Evolutionary conservation across 2,797 vertebrate species (phyloP).

Genomic region (Miichthys miiuy): DNA sequence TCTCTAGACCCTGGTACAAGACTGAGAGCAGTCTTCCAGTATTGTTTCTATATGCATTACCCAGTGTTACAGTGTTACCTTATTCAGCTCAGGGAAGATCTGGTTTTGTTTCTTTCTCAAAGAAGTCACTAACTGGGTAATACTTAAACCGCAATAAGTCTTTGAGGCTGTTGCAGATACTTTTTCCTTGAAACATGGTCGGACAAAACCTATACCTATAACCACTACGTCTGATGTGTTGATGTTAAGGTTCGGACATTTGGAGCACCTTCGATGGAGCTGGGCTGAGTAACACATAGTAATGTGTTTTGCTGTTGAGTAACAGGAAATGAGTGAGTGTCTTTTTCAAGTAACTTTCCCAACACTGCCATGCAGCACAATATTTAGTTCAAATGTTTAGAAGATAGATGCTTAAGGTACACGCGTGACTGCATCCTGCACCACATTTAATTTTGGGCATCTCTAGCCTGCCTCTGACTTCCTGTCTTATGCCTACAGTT

Average conservation of each 20-base stretch:
- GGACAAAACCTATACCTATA: no score
- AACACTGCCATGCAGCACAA: neutral
- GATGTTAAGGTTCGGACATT: neutral
- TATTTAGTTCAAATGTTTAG: neutral
- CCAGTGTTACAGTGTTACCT: no score
- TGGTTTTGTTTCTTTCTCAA: no score
- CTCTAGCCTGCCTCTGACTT: neutral
- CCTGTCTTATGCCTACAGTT: neutral
- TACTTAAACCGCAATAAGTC: no score
- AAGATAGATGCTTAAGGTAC: neutral
- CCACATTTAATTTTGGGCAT: conserved; percentile 1
- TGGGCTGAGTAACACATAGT: neutral
- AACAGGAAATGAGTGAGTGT: neutral
- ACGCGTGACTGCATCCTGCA: neutral
- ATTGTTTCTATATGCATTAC: no score
- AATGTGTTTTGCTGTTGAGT: neutral
- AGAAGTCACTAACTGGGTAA: no score
- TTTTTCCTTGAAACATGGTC: no score
- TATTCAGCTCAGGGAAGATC: no score
- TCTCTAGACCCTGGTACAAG: no score
- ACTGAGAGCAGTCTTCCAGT: no score
- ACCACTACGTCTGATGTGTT: neutral
- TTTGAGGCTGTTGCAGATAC: no score
- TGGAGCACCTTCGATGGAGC: neutral
- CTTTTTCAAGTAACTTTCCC: conserved; percentile 23